These are phyloP conservation scores for Temnothorax nylanderi DNA, from an alignment of 1,140 invertebrate species.

Conservation along the genomic window DNA sequence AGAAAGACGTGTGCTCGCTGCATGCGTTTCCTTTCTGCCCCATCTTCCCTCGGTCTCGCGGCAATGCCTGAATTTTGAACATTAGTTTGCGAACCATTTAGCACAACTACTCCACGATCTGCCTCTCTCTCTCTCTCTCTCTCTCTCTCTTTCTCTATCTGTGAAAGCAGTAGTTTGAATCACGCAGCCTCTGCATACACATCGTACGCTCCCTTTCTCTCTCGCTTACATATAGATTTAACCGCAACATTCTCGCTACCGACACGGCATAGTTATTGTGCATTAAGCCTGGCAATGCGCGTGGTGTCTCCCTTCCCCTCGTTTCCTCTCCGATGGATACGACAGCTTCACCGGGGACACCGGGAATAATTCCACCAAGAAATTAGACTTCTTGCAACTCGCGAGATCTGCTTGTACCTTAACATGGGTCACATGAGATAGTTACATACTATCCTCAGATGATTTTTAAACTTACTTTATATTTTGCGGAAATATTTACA, in stretches of 20 bases:
- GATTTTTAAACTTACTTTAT: conserved; percentile 2
- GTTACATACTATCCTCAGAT: not conserved
- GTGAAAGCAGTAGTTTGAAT: conserved; percentile 69
- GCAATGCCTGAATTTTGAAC: conserved; percentile 72
- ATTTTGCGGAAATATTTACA: not conserved
- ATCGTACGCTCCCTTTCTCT: conserved; percentile 33
- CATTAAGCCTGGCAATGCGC: conserved; percentile 66
- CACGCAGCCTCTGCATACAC: conserved; percentile 64
- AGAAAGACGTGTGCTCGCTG: conserved; percentile 35
- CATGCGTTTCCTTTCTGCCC: conserved; percentile 9
- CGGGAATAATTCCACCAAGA: conserved; percentile 18
- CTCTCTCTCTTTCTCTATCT: not conserved
- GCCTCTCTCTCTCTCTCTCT: not conserved
- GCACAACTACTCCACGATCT: conserved; percentile 68
- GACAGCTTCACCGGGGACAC: conserved; percentile 38
- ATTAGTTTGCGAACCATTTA: conserved; percentile 78
- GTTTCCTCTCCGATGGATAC: conserved; percentile 1
- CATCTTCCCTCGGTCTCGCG: conserved; percentile 46
- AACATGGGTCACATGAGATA: not conserved
- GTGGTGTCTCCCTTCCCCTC: not conserved
- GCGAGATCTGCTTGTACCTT: not conserved
- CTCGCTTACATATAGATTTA: conserved; percentile 65
- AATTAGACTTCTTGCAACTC: conserved; percentile 39
- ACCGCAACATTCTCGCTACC: conserved; percentile 70
- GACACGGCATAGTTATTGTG: conserved; percentile 68